Conservation (phyloP, 1,140 invertebrate species). For the Temnothorax curvispinosus region DNA sequence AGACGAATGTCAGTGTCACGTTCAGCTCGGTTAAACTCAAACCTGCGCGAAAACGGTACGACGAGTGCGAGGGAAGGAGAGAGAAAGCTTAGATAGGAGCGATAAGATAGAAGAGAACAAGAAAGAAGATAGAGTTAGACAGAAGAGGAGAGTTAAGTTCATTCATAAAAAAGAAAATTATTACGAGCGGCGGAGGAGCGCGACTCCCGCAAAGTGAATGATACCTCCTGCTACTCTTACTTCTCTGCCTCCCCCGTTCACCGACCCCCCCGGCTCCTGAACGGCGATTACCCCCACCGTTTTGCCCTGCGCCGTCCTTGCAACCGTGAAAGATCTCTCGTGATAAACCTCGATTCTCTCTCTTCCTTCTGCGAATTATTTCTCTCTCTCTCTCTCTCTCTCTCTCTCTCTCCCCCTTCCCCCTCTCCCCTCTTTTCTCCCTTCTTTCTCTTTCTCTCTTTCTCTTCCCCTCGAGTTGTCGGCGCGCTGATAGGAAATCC, state of each 20-base stretch:
- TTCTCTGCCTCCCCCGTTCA: slow-evolving; percentile 34
- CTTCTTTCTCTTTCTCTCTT: slow-evolving; percentile 16
- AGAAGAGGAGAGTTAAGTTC: slow-evolving; percentile 62
- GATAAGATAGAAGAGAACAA: neutral
- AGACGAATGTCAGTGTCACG: slow-evolving; percentile 61
- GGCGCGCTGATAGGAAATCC: slow-evolving; percentile 38
- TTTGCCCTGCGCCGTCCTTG: slow-evolving; percentile 45
- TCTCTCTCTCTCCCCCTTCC: slow-evolving; percentile 15
- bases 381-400: slow-evolving; percentile 17
- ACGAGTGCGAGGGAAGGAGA: neutral
- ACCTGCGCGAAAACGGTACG: neutral
- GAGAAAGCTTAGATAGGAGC: neutral
- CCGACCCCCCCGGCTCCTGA: slow-evolving; percentile 45
- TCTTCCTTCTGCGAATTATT: slow-evolving; percentile 49
- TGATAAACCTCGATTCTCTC: slow-evolving; percentile 73
- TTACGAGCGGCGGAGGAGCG: slow-evolving; percentile 64
- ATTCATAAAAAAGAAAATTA: slow-evolving; percentile 77
- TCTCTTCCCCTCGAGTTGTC: slow-evolving; percentile 22
- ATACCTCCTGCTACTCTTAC: slow-evolving; percentile 60
- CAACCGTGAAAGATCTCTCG: slow-evolving; percentile 72
- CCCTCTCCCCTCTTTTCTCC: too few species aligned
- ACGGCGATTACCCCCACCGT: slow-evolving; percentile 69
- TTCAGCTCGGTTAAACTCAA: slow-evolving; percentile 24
- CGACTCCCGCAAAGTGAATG: slow-evolving; percentile 76
- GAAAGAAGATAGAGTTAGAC: slow-evolving; percentile 6